phyloP scores from a whole-genome alignment of 2,113 vertebrate species.

The Hystrix cristata region DNA sequence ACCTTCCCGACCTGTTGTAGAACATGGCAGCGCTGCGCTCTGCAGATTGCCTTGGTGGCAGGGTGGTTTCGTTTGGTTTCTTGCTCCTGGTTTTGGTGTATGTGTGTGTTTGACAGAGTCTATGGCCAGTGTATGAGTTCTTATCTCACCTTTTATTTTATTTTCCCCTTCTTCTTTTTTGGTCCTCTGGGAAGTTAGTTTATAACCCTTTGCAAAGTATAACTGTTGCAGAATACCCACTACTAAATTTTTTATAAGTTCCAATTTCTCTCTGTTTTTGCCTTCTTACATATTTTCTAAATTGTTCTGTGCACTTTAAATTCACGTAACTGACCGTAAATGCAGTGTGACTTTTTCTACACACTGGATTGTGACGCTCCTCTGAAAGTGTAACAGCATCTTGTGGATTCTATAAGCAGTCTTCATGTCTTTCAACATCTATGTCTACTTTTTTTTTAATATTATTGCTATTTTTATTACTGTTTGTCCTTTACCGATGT shows the following conservation, averaged over 20 bases:
- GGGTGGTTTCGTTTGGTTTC: constrained; percentile 71
- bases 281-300: constrained; percentile 75
- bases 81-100: neutral
- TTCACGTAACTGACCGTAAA: constrained; percentile 73
- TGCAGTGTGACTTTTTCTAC: constrained; percentile 51
- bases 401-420: constrained; percentile 51
- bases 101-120: constrained; percentile 76
- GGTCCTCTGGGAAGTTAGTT: constrained; percentile 66
- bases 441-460: neutral
- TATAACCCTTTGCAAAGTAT: constrained; percentile 66
- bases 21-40: constrained; percentile 67
- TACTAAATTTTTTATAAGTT: constrained; percentile 77
- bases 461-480: constrained; percentile 42
- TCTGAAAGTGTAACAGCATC: constrained; percentile 56
- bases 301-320: constrained; percentile 87
- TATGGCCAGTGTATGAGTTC: constrained; percentile 87
- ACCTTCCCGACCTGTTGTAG: constrained; percentile 96
- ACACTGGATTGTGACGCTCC: constrained; percentile 40
- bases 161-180: neutral
- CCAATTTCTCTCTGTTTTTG: constrained; percentile 62
- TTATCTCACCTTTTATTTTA: neutral
- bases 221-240: constrained; percentile 77
- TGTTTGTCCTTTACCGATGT: constrained; percentile 63
- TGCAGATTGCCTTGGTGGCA: constrained; percentile 71
- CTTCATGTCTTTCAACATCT: constrained; percentile 34